Percentiles rank a stretch among this genome's conserved stretches.
These are phyloP conservation scores for Cheilosia grossa DNA, from an alignment of 2,888 invertebrate species.

Conservation along the genomic window DNA sequence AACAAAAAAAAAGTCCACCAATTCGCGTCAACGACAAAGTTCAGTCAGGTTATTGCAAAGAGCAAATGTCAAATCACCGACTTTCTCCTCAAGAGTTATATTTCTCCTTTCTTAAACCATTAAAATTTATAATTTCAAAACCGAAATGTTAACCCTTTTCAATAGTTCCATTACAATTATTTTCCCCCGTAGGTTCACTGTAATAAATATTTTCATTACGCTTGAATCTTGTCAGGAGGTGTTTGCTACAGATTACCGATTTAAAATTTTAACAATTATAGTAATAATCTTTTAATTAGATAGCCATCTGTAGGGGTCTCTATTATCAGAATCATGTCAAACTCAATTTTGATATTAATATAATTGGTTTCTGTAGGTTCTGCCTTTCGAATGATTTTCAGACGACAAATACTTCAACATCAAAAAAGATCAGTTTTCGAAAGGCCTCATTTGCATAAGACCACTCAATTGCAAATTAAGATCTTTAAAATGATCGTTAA, in stretches of 20 bases:
- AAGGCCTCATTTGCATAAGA: slow-evolving; percentile 22
- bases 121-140: too few relatives aligned
- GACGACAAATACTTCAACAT: not conserved
- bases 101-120: too few relatives aligned
- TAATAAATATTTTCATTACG: too few relatives aligned
- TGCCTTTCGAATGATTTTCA: not conserved
- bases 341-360: not conserved
- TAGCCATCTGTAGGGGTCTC: not conserved
- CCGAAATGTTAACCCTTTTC: too few relatives aligned
- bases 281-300: not conserved
- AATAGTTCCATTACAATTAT: too few relatives aligned
- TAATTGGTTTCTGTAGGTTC: not conserved
- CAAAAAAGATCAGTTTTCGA: not conserved
- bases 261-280: not conserved
- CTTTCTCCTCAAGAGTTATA: too few relatives aligned
- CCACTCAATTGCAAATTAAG: slow-evolving; percentile 7
- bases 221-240: too few relatives aligned
- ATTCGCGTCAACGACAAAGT: too few relatives aligned
- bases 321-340: not conserved
- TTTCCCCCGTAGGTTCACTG: too few relatives aligned
- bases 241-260: not conserved
- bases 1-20: too few relatives aligned
- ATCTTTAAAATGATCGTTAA: not conserved
- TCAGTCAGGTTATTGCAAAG: too few relatives aligned
- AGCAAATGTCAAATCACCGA: too few relatives aligned